Evolutionary conservation across 2,797 vertebrate species (phyloP).

Genomic region (Rousettus madagascariensis): DNA sequence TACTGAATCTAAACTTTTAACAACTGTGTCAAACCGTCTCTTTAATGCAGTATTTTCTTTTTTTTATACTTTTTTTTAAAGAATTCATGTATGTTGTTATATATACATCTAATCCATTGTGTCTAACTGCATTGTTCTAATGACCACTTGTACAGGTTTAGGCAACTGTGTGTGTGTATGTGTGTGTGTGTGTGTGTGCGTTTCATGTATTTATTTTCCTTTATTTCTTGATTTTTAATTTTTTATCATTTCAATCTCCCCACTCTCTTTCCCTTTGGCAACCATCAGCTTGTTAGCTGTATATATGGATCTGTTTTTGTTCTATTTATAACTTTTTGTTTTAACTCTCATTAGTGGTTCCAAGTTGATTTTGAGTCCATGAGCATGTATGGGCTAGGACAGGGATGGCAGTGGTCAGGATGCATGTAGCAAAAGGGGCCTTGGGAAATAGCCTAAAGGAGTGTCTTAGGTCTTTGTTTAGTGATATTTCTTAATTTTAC

Average conservation of each 20-base stretch:
- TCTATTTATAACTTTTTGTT: not conserved
- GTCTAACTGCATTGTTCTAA: not conserved
- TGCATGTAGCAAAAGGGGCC: not conserved
- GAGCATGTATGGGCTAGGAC: not conserved
- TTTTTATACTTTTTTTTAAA: not conserved
- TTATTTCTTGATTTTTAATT: not conserved
- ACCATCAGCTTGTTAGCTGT: not conserved
- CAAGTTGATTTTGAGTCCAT: not conserved
- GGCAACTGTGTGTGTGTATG: not conserved
- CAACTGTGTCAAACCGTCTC: not conserved
- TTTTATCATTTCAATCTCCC: not conserved
- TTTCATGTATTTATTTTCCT: not conserved
- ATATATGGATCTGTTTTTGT: not conserved
- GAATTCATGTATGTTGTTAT: not conserved
- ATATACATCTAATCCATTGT: not conserved
- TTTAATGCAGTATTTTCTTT: not conserved
- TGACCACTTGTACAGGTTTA: not conserved
- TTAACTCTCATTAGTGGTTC: not conserved
- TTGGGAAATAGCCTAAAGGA: not conserved
- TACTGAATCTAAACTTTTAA: not conserved
- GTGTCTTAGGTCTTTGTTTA: not conserved
- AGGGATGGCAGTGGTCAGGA: not conserved
- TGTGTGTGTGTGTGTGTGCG: too few species aligned
- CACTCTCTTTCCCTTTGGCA: not conserved
- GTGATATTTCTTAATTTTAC: not conserved